Evolutionary conservation across 1,140 invertebrate genomes (phyloP).

Genomic region (Drosophila seguyi): DNA sequence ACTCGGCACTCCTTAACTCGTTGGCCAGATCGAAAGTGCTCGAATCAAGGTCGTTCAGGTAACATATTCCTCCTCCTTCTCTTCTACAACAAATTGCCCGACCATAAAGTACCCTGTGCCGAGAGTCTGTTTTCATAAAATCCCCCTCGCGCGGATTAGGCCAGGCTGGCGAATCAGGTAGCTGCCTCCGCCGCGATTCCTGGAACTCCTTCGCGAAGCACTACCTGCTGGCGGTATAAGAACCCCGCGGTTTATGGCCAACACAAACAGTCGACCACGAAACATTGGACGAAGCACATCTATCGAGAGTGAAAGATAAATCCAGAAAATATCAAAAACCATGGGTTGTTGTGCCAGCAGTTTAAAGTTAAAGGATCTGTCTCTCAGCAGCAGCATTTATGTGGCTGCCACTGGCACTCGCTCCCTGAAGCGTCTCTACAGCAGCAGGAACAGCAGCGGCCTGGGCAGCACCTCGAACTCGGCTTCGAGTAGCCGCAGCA

Average conservation of each 20-base stretch:
- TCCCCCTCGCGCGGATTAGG: constrained; percentile 50
- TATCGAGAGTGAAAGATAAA: too few species aligned
- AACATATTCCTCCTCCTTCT: neutral
- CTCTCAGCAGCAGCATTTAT: constrained; percentile 46
- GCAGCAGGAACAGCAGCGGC: constrained; percentile 46
- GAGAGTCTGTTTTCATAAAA: constrained; percentile 25
- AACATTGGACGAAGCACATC: constrained; percentile 9
- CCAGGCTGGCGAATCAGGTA: constrained; percentile 34
- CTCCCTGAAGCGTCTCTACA: constrained; percentile 46
- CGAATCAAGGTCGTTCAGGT: constrained; percentile 38
- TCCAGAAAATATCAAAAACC: too few species aligned
- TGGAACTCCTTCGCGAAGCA: neutral
- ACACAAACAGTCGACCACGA: constrained; percentile 34
- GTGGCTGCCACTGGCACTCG: constrained; percentile 6
- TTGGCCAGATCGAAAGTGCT: constrained; percentile 37
- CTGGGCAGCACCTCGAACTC: constrained; percentile 27
- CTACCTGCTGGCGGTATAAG: constrained; percentile 48
- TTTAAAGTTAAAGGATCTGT: constrained; percentile 47
- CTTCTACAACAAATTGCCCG: constrained; percentile 26
- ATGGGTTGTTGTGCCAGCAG: constrained; percentile 73
- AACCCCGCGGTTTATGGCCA: constrained; percentile 4
- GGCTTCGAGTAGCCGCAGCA: constrained; percentile 35
- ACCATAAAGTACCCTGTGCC: constrained; percentile 30
- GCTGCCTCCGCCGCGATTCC: constrained; percentile 3
- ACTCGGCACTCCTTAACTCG: constrained; percentile 44